Percentiles rank a stretch among this genome's conserved stretches.
These are phyloP conservation scores for Peromyscus maniculatus DNA, from an alignment of 2,113 vertebrate genomes.

Conservation along the genomic window DNA sequence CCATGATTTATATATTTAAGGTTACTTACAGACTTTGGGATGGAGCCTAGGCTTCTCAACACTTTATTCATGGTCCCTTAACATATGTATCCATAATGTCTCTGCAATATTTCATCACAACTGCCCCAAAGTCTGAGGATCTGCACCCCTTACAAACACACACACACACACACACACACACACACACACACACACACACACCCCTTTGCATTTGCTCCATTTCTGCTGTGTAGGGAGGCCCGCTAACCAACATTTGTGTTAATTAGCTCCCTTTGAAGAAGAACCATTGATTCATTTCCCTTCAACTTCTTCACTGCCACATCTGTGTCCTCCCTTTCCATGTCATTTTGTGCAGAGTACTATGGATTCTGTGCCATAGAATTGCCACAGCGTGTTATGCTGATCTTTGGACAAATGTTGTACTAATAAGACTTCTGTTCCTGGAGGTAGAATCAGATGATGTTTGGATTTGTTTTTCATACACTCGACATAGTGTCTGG, in stretches of 20 bases:
- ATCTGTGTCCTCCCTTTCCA: neutral
- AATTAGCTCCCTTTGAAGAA: neutral
- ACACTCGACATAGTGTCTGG: neutral
- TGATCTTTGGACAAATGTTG: neutral
- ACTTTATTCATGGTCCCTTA: neutral
- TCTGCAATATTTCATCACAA: neutral
- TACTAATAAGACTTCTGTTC: neutral
- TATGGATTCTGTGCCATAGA: neutral
- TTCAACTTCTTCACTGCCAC: fast-evolving
- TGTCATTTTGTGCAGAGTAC: no score
- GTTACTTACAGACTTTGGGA: neutral
- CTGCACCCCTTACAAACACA: no score
- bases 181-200: neutral
- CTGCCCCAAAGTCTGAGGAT: neutral
- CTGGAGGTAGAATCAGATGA: neutral
- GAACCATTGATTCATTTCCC: neutral
- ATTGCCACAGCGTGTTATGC: neutral
- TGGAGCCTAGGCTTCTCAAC: neutral
- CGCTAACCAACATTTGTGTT: neutral
- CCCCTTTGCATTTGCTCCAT: neutral
- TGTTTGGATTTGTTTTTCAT: neutral
- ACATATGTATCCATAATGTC: neutral
- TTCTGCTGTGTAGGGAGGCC: neutral
- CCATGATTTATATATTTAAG: neutral
- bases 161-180: neutral